These are phyloP conservation scores for Slavum lentiscoides DNA, from an alignment of 2,888 invertebrate genomes.

Conservation along the genomic window DNA sequence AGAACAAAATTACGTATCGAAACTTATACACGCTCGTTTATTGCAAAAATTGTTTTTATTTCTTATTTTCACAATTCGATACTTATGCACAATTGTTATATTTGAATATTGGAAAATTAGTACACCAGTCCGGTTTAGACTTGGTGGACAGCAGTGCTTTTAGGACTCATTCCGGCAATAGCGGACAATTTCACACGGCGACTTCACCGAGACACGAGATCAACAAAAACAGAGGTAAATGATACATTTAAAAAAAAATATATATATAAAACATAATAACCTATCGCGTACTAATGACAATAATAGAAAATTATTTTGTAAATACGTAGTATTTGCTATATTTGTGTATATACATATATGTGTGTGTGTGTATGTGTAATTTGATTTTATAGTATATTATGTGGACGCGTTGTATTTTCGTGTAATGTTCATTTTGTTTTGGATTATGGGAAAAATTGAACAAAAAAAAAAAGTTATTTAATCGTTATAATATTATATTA, in stretches of 20 bases:
- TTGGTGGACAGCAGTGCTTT: constrained; percentile 81
- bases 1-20: too few relatives aligned
- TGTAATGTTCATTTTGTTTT: constrained; percentile 16
- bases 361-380: background rate
- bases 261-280: too few relatives aligned
- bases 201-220: constrained; percentile 38
- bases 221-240: constrained; percentile 24
- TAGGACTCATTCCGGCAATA: constrained; percentile 70
- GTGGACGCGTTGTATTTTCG: background rate
- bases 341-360: background rate
- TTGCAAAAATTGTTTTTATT: too few relatives aligned
- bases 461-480: background rate
- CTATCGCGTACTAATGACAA: background rate
- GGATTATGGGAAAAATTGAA: constrained; percentile 29
- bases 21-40: too few relatives aligned
- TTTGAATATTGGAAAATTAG: background rate
- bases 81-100: too few relatives aligned
- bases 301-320: constrained; percentile 18
- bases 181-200: constrained; percentile 59
- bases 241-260: background rate
- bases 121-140: constrained; percentile 72
- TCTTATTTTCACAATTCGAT: too few relatives aligned
- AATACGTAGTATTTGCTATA: constrained; percentile 36
- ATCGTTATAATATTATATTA: too few relatives aligned
- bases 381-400: background rate